Percentiles rank a stretch among this genome's conserved stretches.
Conservation (phyloP, 2,797 vertebrate species). For the Holocentrus rufus region DNA sequence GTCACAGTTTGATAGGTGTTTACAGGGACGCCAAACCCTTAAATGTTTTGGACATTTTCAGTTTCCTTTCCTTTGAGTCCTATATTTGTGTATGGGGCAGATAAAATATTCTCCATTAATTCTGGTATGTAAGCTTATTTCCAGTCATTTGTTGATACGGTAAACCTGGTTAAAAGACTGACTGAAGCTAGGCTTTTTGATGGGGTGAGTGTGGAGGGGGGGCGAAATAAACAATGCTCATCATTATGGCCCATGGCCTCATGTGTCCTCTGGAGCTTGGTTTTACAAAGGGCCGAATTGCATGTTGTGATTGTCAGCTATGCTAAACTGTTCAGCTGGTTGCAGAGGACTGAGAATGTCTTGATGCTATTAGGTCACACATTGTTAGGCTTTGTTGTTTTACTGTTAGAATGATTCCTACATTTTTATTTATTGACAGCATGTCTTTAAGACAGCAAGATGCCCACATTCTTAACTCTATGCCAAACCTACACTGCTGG, state of each 20-base stretch:
- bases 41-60: not conserved
- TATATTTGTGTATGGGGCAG: not conserved
- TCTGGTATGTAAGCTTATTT: not conserved
- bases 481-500: no score
- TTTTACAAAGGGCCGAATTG: constrained; percentile 9
- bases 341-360: constrained; percentile 1
- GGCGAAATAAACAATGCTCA: constrained; percentile 17
- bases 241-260: constrained; percentile 17
- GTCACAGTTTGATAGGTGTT: no score
- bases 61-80: not conserved
- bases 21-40: no score
- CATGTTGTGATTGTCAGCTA: constrained; percentile 17
- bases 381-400: no score
- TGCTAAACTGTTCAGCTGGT: constrained; percentile 10
- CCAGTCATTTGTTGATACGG: constrained; percentile 14
- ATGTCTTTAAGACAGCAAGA: no score
- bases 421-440: no score
- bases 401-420: no score
- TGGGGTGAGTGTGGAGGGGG: not conserved
- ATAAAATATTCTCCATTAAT: not conserved
- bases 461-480: not conserved
- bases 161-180: not conserved
- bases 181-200: constrained; percentile 1
- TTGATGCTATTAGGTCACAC: not conserved
- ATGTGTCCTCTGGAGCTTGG: constrained; percentile 10